Evolutionary conservation across 2,888 invertebrate species (phyloP).

Genomic region (Clistopyga incitator): DNA sequence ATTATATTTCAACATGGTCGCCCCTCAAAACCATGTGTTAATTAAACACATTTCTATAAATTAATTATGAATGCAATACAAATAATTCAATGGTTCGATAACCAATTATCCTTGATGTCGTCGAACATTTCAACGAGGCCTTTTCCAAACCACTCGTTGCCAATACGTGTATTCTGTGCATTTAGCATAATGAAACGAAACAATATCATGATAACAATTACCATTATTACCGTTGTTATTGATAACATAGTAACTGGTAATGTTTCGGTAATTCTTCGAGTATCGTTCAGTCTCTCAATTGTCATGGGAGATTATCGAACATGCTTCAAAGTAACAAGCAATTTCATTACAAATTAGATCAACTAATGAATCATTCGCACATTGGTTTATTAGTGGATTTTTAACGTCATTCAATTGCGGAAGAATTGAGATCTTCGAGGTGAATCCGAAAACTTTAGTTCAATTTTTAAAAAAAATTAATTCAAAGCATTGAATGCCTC

Average conservation of each 20-base stretch:
- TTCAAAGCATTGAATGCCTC: too few relatives aligned
- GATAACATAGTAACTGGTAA: not conserved
- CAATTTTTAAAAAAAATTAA: too few relatives aligned
- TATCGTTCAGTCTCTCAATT: too few relatives aligned
- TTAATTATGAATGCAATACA: not conserved
- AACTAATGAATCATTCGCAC: too few relatives aligned
- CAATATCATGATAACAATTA: not conserved
- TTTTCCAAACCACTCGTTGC: not conserved
- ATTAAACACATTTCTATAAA: not conserved
- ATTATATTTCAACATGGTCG: not conserved
- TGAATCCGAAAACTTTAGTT: too few relatives aligned
- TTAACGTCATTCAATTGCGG: too few relatives aligned
- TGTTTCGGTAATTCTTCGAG: too few relatives aligned
- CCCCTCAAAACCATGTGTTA: not conserved
- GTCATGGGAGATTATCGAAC: too few relatives aligned
- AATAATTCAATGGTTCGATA: not conserved
- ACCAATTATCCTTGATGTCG: not conserved
- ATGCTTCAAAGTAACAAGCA: too few relatives aligned
- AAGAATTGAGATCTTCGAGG: too few relatives aligned
- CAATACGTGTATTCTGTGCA: not conserved
- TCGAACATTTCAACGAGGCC: not conserved
- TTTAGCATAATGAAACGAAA: not conserved
- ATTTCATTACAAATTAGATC: too few relatives aligned
- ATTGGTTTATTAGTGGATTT: too few relatives aligned
- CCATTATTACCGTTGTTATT: not conserved